Conservation (phyloP, 2,113 vertebrate genomes). For the Columba livia region DNA sequence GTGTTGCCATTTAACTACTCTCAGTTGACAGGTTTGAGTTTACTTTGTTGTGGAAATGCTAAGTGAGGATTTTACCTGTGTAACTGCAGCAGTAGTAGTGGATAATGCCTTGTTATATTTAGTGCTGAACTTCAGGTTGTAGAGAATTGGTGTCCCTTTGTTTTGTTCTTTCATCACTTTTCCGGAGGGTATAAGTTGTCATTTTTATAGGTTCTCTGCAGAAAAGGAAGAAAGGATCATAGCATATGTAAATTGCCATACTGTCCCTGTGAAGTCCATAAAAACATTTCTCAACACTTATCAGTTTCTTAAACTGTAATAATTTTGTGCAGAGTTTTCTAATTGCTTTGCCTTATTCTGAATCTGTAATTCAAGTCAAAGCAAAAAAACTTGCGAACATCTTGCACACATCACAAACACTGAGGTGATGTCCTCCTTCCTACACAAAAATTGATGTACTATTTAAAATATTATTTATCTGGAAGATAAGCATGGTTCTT, state of each 20-base stretch:
- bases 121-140: neutral
- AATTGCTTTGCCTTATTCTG: neutral
- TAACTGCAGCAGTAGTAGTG: neutral
- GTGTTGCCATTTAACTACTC: neutral
- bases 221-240: neutral
- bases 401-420: neutral
- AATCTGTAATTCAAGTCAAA: neutral
- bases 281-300: neutral
- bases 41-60: neutral
- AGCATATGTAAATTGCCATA: neutral
- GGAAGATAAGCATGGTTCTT: neutral
- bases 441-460: neutral
- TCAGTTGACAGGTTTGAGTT: neutral
- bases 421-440: neutral
- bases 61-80: neutral
- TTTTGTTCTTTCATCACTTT: neutral
- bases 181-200: neutral
- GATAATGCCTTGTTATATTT: neutral
- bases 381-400: neutral
- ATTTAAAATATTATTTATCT: neutral
- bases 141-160: neutral
- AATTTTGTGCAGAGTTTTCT: neutral
- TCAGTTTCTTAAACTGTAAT: neutral
- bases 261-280: neutral
- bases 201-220: neutral